These are phyloP conservation scores for Gallinago media DNA, from an alignment of 2,113 vertebrate genomes.

Conservation along the genomic window DNA sequence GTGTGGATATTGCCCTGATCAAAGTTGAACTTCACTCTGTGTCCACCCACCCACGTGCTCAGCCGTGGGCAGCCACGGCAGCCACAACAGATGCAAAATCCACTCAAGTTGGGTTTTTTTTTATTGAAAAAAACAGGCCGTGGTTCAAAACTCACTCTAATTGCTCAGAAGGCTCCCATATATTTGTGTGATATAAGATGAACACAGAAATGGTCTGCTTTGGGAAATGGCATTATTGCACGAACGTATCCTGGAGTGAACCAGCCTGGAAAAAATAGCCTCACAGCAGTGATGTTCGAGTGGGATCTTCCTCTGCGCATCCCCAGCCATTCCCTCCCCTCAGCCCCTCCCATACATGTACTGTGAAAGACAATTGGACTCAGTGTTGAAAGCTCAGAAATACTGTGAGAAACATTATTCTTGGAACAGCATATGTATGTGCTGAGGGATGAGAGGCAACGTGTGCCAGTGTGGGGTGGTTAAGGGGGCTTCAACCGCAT, in stretches of 20 bases:
- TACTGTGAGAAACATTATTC: conserved; percentile 23
- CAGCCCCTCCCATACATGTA: fast-evolving
- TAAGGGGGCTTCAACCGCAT: not conserved
- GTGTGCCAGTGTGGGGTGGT: not conserved
- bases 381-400: conserved; percentile 23
- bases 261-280: not conserved
- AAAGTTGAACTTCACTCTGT: not conserved
- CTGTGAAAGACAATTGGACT: not conserved
- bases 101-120: not conserved
- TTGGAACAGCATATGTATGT: not conserved
- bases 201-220: not conserved
- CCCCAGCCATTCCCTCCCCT: not conserved
- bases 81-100: not conserved
- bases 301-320: not conserved
- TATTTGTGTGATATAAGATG: not conserved
- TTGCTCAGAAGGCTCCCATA: not conserved
- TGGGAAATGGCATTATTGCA: not conserved
- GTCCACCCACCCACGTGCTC: not conserved
- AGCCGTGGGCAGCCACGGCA: fast-evolving
- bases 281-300: not conserved
- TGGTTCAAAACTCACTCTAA: not conserved
- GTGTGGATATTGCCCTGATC: fast-evolving
- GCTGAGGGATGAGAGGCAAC: not conserved
- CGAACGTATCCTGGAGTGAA: not conserved
- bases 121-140: not conserved